A percentile compares a stretch with the other conserved stretches of the same genome.
phyloP scores from a whole-genome alignment of 2,797 vertebrate genomes.

The Pogonophryne albipinna region DNA sequence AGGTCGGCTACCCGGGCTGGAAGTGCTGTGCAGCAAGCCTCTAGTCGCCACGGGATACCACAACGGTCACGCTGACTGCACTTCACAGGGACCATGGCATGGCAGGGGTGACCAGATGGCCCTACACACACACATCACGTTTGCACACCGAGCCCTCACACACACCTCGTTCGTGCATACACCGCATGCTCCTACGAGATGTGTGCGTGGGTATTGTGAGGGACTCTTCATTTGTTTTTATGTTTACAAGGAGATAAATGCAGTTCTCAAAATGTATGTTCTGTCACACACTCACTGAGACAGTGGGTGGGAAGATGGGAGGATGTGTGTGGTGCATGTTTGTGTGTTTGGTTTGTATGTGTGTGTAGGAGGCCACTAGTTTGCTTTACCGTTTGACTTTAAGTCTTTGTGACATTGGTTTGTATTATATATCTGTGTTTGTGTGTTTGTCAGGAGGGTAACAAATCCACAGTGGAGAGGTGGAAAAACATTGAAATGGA shows the following conservation, averaged over 20 bases:
- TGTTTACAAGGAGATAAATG: slow-evolving; percentile 24
- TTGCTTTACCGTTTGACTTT: slow-evolving; percentile 59
- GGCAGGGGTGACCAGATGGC: slow-evolving; percentile 84
- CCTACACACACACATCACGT: slow-evolving; percentile 63
- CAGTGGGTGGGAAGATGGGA: slow-evolving; percentile 57
- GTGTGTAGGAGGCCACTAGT: slow-evolving; percentile 61
- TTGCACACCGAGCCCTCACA: slow-evolving; percentile 50
- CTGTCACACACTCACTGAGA: slow-evolving; percentile 40
- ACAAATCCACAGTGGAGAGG: slow-evolving; percentile 29
- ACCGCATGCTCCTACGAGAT: slow-evolving; percentile 13
- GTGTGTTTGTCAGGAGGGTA: slow-evolving; percentile 44
- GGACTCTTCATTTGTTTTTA: slow-evolving; percentile 9
- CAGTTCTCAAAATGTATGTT: slow-evolving; percentile 37
- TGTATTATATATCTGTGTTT: slow-evolving; percentile 47
- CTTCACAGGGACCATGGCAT: slow-evolving; percentile 84
- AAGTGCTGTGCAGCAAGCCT: slow-evolving; percentile 87
- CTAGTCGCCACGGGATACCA: slow-evolving; percentile 86
- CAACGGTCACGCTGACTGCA: slow-evolving; percentile 83
- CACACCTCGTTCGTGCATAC: slow-evolving; percentile 37
- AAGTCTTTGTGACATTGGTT: slow-evolving; percentile 56
- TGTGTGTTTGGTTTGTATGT: slow-evolving; percentile 65
- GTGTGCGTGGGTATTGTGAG: neutral
- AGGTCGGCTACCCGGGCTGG: slow-evolving; percentile 83
- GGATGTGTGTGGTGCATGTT: slow-evolving; percentile 62
- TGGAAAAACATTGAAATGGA: slow-evolving; percentile 67